Conservation (phyloP, 1,140 invertebrate species). For the Drosophila mojavensis region DNA sequence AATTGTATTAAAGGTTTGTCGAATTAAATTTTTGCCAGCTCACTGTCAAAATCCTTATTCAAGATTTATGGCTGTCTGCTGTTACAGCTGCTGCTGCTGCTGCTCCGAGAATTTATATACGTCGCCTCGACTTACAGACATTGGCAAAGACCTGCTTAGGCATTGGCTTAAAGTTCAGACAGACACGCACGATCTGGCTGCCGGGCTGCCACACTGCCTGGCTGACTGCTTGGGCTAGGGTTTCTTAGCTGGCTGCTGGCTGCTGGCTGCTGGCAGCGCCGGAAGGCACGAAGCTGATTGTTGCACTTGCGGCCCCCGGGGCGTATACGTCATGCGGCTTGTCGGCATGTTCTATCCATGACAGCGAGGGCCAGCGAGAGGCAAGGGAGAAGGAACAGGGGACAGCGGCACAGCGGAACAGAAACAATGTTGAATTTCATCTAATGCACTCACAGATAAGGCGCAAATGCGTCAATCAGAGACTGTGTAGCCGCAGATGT, state of each 20-base stretch:
- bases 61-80: conserved; percentile 69
- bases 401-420: not conserved
- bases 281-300: conserved; percentile 34
- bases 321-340: conserved; percentile 67
- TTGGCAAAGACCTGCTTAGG: conserved; percentile 64
- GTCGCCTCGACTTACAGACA: conserved; percentile 65
- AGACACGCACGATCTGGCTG: conserved; percentile 27
- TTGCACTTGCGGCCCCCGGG: conserved; percentile 54
- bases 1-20: conserved; percentile 42
- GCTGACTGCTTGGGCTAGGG: not conserved
- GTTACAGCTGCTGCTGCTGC: conserved; percentile 8
- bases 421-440: conserved; percentile 7
- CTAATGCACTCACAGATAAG: conserved; percentile 13
- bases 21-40: conserved; percentile 63
- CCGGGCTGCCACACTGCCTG: not conserved
- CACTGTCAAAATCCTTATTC: conserved; percentile 68
- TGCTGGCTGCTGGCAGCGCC: conserved; percentile 12
- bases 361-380: not conserved
- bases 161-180: conserved; percentile 67
- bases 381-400: not conserved
- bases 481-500: not conserved
- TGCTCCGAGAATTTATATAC: conserved; percentile 59
- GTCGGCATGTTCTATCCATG: conserved; percentile 11
- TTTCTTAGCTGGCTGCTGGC: conserved; percentile 10
- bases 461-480: not conserved